Percentiles rank a stretch among this genome's conserved stretches.
Conservation (phyloP, 2,888 invertebrate species). For the Copidosoma aretas region DNA sequence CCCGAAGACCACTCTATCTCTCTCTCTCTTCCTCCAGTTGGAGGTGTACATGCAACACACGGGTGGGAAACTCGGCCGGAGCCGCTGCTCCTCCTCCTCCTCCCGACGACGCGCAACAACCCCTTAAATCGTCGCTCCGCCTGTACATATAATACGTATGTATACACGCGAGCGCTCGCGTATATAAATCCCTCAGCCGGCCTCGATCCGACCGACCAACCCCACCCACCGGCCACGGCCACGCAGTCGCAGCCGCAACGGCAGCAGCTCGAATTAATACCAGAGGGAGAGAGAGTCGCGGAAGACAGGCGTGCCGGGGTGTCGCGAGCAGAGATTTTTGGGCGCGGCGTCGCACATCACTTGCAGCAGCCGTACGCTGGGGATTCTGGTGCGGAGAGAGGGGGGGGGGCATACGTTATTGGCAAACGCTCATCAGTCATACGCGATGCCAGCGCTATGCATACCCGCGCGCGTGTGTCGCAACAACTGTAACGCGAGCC, state of each 20-base stretch:
- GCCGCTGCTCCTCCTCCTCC: not conserved
- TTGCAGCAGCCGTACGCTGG: too few relatives aligned
- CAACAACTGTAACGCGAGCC: not conserved
- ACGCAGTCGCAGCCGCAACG: not conserved
- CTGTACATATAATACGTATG: too few relatives aligned
- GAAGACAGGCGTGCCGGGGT: slow-evolving; percentile 8
- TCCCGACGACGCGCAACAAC: too few relatives aligned
- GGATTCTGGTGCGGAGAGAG: not conserved
- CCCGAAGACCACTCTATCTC: too few relatives aligned
- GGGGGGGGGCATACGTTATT: slow-evolving; percentile 18
- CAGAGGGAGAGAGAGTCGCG: slow-evolving; percentile 18
- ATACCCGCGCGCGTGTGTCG: not conserved
- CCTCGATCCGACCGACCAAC: not conserved
- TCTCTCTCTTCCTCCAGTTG: too few relatives aligned
- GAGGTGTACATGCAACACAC: too few relatives aligned
- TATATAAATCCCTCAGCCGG: not conserved
- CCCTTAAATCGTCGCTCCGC: not conserved
- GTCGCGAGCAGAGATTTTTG: slow-evolving; percentile 34
- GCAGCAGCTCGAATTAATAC: slow-evolving; percentile 22
- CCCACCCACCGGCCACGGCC: not conserved
- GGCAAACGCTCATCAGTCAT: slow-evolving; percentile 26
- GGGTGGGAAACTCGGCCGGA: not conserved
- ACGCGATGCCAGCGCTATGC: not conserved
- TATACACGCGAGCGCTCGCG: not conserved
- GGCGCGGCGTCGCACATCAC: slow-evolving; percentile 15